Evolutionary conservation across 2,888 invertebrate genomes (phyloP), one percentile per base, ranked within the genome.

Genomic region (Spisula solida): DNA sequence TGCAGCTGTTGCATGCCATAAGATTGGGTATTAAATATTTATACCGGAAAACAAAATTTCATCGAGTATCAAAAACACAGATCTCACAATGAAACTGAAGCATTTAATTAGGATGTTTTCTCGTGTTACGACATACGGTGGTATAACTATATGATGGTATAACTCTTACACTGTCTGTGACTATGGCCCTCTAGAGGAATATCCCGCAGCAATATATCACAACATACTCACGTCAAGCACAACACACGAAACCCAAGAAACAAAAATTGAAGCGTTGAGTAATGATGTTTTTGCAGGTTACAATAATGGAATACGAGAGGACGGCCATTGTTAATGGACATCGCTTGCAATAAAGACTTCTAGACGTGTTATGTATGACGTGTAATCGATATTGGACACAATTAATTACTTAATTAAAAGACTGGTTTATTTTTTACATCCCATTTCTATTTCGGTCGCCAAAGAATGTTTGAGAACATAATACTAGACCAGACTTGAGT

Each of bases 381-480:
- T 34, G 31, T 18, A 75, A 75, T 75, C 75, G 18, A 75, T 75
- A 75, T 14, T 48, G 51, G 47, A 48, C 51, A 48, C 20, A 25
- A 48, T 80, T 80, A 47, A 80, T 80, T 80, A 25, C 47, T 80
- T 48, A 48, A 80, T 80, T 80, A 51, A 48, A 47, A 25, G 48
- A 31, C 41, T 4, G 78, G 34, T 78, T 78, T 29, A 78, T 34
- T 78, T 78, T 78, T 34, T 34, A 41, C 20, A 78, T 29, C 47
- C 2, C 1, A 31, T 41, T 47, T 78, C 78, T 41, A 20, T 41
- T 78, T 78, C n/a, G 6, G 47, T 34, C 8, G 34, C 31, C 10
- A 0, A 20, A 16, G 2, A 34, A 6, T 18, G 12, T 29, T 14
- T 29, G 47, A 34, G 47, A 31, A 25, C 60, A 25, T 25, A n/a